Evolutionary conservation across 1,140 invertebrate genomes (phyloP), one percentile per base, ranked within the genome.

Genomic region (Listronotus oregonensis): DNA sequence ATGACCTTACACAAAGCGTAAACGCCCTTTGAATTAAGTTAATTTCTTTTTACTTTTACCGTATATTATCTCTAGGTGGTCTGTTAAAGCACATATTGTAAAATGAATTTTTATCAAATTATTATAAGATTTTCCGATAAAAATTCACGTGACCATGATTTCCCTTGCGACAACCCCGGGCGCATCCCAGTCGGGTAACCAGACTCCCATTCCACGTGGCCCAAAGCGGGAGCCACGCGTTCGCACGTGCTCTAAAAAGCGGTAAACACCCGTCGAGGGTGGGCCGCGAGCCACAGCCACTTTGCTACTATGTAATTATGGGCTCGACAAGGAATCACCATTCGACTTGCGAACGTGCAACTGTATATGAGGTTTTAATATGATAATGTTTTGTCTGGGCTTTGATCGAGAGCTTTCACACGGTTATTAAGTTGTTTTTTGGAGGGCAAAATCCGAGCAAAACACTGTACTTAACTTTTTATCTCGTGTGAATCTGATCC

Each of bases 381-480:
- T 61, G 58, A 61, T 61, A 61, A 61, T 61, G 50, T 15, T 40
- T 17, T 9, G 21, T 27, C 21, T 27, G 21, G 21, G 5, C 21
- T 27, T 27, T 39, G 14, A 27, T 37, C 37, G 14, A 32, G 46
- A 43, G 10, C 34, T 4, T 52, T 61, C 58, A 31, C 58, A 61
- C 58, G 58, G 58, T 61, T 61, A 61, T 61, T 61, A 61, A 27
- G 50, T 61, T 61, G 58, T 61, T 61, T 50, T 61, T 51, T 8
- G 17, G 58, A 27, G 39, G 58, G 43, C 27, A 17, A 59, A 57
- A 57, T 17, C 17, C 18, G 21, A 27, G 21, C 51, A 10, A 59
- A 57, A 57, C 39, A 43, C 18, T 49, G 37, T 27, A 52, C 49
- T 51, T 61, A 61, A 61, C 58, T 61, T 61, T 61, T 61, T 61